Evolutionary conservation across 2,113 vertebrate genomes (phyloP).

Genomic region (Oncorhynchus gorbuscha): DNA sequence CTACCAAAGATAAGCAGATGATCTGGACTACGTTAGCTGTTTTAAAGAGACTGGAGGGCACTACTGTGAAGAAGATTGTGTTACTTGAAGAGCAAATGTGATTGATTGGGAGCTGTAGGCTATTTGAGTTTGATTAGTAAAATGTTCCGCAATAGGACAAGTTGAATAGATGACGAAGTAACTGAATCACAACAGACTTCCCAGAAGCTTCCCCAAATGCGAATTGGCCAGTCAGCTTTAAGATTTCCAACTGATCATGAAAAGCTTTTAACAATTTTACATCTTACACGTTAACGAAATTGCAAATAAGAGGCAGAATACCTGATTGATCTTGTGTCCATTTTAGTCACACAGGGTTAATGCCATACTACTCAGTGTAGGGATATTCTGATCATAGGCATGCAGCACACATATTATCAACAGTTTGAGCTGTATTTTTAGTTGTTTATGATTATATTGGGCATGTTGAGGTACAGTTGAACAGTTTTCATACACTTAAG

Average conservation of each 20-base stretch:
- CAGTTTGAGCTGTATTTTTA: no score
- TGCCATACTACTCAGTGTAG: no score
- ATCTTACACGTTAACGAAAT: constrained; percentile 2
- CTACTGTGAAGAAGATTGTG: constrained; percentile 19
- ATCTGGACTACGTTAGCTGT: background rate
- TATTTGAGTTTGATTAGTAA: constrained; percentile 17
- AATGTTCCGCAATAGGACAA: constrained; percentile 13
- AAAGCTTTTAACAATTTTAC: constrained; percentile 8
- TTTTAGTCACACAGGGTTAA: background rate
- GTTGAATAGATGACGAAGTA: constrained; percentile 24
- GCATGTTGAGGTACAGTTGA: no score
- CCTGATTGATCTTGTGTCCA: background rate
- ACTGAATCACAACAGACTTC: constrained; percentile 27
- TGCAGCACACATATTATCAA: no score
- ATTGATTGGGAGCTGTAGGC: constrained; percentile 23
- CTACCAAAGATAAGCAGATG: background rate
- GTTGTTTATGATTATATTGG: no score
- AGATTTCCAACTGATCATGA: constrained; percentile 13
- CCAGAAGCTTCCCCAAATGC: constrained; percentile 5
- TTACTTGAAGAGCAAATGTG: constrained; percentile 13
- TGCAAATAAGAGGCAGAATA: constrained; percentile 4
- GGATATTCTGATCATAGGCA: no score
- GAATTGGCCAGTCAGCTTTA: constrained; percentile 15
- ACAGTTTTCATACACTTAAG: no score
- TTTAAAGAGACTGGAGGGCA: background rate